Percentiles rank a stretch among this genome's conserved stretches.
Evolutionary conservation across 2,888 invertebrate species (phyloP).

Genomic region (Alitta virens): DNA sequence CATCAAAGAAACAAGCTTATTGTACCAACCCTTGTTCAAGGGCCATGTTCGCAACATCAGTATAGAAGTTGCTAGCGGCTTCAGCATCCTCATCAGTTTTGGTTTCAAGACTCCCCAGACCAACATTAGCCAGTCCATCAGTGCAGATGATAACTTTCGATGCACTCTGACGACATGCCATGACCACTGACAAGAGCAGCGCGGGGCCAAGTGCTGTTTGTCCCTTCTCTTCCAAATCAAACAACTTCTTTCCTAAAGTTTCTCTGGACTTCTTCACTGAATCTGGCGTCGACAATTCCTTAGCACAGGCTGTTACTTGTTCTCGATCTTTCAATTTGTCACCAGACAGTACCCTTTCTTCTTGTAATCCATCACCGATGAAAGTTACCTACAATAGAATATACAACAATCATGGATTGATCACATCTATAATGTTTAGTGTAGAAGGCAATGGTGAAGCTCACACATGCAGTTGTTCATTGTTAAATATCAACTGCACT

Average conservation of each 20-base stretch:
- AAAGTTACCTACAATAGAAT: slow-evolving; percentile 39
- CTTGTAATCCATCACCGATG: slow-evolving; percentile 43
- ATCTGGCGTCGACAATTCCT: slow-evolving; percentile 28
- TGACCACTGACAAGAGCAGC: slow-evolving; percentile 42
- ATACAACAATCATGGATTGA: too few relatives aligned
- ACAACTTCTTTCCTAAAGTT: slow-evolving; percentile 24
- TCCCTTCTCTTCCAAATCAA: slow-evolving; percentile 49
- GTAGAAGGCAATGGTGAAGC: too few relatives aligned
- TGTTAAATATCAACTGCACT: too few relatives aligned
- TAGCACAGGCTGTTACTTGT: slow-evolving; percentile 35
- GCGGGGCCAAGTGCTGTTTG: slow-evolving; percentile 54
- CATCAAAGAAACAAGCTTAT: too few relatives aligned
- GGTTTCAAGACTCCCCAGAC: slow-evolving; percentile 47
- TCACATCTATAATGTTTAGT: too few relatives aligned
- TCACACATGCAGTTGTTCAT: too few relatives aligned
- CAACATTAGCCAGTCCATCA: slow-evolving; percentile 55
- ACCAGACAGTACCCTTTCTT: slow-evolving; percentile 39
- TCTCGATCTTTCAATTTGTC: slow-evolving; percentile 42
- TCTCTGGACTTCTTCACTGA: slow-evolving; percentile 7
- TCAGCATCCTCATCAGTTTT: slow-evolving; percentile 28
- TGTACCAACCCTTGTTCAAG: slow-evolving; percentile 39
- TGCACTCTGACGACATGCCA: slow-evolving; percentile 49
- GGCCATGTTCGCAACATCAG: slow-evolving; percentile 36
- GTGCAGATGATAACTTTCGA: slow-evolving; percentile 56
- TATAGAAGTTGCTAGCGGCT: slow-evolving; percentile 36